These are phyloP conservation scores for Aramus guarauna DNA, from an alignment of 2,113 vertebrate species.

Conservation along the genomic window DNA sequence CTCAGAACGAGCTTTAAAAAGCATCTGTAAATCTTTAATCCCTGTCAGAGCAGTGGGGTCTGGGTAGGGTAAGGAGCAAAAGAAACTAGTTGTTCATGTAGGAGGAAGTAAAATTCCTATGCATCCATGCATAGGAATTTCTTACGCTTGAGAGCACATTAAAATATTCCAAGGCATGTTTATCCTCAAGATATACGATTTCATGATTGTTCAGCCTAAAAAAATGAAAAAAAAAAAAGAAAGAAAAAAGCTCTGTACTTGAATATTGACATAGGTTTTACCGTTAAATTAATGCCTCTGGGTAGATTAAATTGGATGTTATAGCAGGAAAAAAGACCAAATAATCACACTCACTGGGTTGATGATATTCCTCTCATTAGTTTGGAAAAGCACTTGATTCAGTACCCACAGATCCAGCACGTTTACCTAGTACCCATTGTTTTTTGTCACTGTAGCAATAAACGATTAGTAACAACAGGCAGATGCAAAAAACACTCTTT, in stretches of 20 bases:
- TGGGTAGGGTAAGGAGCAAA: neutral
- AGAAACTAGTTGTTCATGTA: neutral
- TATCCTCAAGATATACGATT: neutral
- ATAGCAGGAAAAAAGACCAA: neutral
- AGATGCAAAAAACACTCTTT: neutral
- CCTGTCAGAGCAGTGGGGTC: neutral
- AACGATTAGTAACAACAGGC: neutral
- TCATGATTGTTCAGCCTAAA: neutral
- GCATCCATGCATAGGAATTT: neutral
- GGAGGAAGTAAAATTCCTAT: neutral
- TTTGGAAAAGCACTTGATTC: neutral
- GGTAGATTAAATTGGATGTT: neutral
- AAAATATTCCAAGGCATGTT: neutral
- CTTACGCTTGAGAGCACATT: neutral
- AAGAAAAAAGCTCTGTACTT: neutral
- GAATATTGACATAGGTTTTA: neutral
- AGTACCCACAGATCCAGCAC: neutral
- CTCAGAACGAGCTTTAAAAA: neutral
- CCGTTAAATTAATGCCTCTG: neutral
- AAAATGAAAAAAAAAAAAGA: neutral
- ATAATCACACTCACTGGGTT: neutral
- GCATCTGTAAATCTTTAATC: neutral
- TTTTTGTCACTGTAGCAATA: neutral
- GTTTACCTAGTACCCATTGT: accelerated
- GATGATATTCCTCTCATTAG: neutral